Conservation (phyloP, 1,140 invertebrate genomes). For the Panagrolaimus sp. region DNA sequence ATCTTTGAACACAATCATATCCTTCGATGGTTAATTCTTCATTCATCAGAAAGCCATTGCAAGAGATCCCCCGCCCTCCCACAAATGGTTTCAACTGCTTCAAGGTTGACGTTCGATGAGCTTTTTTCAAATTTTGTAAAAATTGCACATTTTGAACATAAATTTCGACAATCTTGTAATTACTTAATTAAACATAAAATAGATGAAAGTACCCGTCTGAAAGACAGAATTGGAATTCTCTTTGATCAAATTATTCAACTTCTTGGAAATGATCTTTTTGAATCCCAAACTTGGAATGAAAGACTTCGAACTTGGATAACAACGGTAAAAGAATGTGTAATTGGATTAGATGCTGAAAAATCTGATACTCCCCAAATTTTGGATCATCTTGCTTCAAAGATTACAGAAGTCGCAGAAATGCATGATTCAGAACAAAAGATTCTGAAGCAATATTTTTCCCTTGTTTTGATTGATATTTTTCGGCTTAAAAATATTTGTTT, state of each 20-base stretch:
- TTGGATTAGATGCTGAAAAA: slow-evolving; percentile 23
- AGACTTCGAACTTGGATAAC: slow-evolving; percentile 22
- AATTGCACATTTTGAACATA: slow-evolving; percentile 44
- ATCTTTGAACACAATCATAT: slow-evolving; percentile 29
- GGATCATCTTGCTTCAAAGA: slow-evolving; percentile 30
- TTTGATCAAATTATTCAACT: slow-evolving; percentile 42
- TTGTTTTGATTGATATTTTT: not conserved
- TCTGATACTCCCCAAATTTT: slow-evolving; percentile 24
- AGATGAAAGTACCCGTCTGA: slow-evolving; percentile 25
- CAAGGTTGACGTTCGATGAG: not conserved
- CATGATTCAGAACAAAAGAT: slow-evolving; percentile 7
- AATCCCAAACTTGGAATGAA: slow-evolving; percentile 14
- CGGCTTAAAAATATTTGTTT: not conserved
- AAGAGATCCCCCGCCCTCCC: not conserved
- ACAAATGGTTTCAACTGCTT: not conserved
- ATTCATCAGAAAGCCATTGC: slow-evolving; percentile 8
- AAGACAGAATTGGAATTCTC: slow-evolving; percentile 26
- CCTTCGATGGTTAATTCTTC: slow-evolving; percentile 40
- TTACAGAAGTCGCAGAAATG: slow-evolving; percentile 24
- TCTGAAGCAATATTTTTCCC: not conserved
- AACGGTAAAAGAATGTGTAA: slow-evolving; percentile 23
- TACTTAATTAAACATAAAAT: slow-evolving; percentile 31
- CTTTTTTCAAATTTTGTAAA: slow-evolving; percentile 20
- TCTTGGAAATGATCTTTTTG: slow-evolving; percentile 19
- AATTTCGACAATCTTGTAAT: slow-evolving; percentile 41